Conservation (phyloP, 2,113 vertebrate species). For the Psilopsiagon aurifrons region DNA sequence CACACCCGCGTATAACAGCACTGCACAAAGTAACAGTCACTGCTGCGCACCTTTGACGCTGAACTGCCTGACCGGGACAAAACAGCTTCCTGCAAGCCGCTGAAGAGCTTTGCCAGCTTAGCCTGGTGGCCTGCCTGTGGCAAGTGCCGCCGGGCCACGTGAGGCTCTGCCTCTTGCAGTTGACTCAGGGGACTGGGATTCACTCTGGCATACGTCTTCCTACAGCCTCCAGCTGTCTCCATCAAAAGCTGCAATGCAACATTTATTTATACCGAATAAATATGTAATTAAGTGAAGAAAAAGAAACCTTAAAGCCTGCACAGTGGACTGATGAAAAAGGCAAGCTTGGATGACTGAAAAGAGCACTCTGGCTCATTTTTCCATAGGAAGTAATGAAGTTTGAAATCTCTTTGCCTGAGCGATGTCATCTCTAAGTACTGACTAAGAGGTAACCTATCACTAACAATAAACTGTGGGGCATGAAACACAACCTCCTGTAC, state of each 20-base stretch:
- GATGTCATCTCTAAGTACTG: background rate
- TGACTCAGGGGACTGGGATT: background rate
- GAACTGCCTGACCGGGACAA: slow-evolving; percentile 64
- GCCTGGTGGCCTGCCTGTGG: slow-evolving; percentile 70
- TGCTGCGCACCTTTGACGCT: slow-evolving; percentile 76
- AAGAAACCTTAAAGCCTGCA: background rate
- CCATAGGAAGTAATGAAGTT: background rate
- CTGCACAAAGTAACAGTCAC: background rate
- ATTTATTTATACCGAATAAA: background rate
- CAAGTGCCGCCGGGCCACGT: slow-evolving; percentile 56
- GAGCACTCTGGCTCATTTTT: background rate
- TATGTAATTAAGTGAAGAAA: background rate
- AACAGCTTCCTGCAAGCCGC: slow-evolving; percentile 63
- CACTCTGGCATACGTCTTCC: background rate
- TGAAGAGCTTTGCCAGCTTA: slow-evolving; percentile 71
- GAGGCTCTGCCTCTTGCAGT: slow-evolving; percentile 10
- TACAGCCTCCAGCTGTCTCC: slow-evolving; percentile 46
- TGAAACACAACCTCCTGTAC: background rate
- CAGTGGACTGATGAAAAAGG: background rate
- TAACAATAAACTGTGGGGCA: fast-evolving
- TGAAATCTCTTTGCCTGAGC: background rate
- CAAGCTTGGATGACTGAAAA: background rate
- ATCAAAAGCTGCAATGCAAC: slow-evolving; percentile 64
- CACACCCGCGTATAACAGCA: fast-evolving
- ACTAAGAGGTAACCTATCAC: background rate